Evolutionary conservation across 2,888 invertebrate species (phyloP).

Genomic region (Theretra japonica): DNA sequence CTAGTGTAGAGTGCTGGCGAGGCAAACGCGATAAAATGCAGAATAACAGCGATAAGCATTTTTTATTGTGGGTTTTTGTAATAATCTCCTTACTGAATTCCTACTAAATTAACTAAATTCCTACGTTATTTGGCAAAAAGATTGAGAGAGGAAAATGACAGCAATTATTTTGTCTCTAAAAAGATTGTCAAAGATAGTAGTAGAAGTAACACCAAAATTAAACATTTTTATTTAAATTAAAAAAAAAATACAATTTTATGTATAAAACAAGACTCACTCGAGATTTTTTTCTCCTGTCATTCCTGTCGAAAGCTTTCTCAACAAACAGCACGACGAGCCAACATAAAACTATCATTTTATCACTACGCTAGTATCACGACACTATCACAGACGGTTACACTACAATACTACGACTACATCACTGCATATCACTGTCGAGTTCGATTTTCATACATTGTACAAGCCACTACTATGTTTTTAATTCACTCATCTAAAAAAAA

Average conservation of each 20-base stretch:
- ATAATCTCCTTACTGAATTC: too few species aligned
- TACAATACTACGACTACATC: conserved; percentile 36
- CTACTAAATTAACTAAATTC: too few species aligned
- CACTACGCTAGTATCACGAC: conserved; percentile 60
- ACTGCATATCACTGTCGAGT: conserved; percentile 20
- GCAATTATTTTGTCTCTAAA: too few species aligned
- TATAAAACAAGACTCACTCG: background rate
- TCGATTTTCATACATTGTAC: conserved; percentile 15
- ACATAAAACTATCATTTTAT: conserved; percentile 72
- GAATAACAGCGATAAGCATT: too few species aligned
- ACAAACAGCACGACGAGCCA: conserved; percentile 61
- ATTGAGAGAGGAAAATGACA: too few species aligned
- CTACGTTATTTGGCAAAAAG: too few species aligned
- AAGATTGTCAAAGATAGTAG: too few species aligned
- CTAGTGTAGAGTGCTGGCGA: too few species aligned
- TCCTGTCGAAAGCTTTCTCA: conserved; percentile 40
- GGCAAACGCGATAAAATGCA: too few species aligned
- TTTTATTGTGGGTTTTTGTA: too few species aligned
- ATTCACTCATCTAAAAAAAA: conserved; percentile 23
- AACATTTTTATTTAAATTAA: too few species aligned
- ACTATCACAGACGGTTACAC: conserved; percentile 65
- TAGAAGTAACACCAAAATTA: too few species aligned
- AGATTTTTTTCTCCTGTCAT: conserved; percentile 13
- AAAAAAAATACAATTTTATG: background rate
- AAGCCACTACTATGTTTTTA: background rate